Evolutionary conservation across 2,797 vertebrate species (phyloP), one percentile per base, ranked within the genome.

Genomic region (Pterois miles): DNA sequence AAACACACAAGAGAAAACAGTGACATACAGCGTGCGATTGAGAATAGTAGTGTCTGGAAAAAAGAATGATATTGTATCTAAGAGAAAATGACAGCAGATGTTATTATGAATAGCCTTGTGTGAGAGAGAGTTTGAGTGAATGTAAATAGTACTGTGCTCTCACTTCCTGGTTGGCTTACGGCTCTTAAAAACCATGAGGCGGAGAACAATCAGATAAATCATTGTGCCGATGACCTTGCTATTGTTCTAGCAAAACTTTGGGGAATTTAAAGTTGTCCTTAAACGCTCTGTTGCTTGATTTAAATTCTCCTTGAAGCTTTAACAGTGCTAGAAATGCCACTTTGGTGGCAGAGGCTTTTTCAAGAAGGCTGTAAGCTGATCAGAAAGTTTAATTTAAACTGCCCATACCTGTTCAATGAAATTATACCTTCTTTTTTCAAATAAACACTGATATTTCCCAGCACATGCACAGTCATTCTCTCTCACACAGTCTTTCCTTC

Each of bases 281-380:
- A 40, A 73, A 20, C 4, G 25, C 20, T 62, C 25, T 27, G 23
- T 3, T 4, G 63, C 74, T 71, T 38, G 13, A 74, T 82, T 87
- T 64, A 40, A 67, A 76, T 76, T 73, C 38, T 62, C 50, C 43
- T 56, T 38, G 27, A 78, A 71, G 63, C 33, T 4, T n/a, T 25
- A 68, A 57, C 33, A 36, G 34, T 22, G 54, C 46, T 23, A 14
- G 29, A 71, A 63, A 70, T 31, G 58, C 43, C n/a, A 20, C 8
- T 33, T 59, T n/a, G 52, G 18, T 56, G 13, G 12, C 20, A 6
- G 38, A 57, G n/a, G 23, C 20, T 71, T 65, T 70, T 66, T 50
- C 3, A 59, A 63, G 52, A 58, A 36, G 25, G 6, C 31, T 67
- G 3, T 20, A 4, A 76, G 65, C 52, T 71, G 71, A 68, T 85